Percentiles rank a stretch among this genome's conserved stretches.
phyloP scores from a whole-genome alignment of 2,888 invertebrate genomes.

The Dermolepida albohirtum region DNA sequence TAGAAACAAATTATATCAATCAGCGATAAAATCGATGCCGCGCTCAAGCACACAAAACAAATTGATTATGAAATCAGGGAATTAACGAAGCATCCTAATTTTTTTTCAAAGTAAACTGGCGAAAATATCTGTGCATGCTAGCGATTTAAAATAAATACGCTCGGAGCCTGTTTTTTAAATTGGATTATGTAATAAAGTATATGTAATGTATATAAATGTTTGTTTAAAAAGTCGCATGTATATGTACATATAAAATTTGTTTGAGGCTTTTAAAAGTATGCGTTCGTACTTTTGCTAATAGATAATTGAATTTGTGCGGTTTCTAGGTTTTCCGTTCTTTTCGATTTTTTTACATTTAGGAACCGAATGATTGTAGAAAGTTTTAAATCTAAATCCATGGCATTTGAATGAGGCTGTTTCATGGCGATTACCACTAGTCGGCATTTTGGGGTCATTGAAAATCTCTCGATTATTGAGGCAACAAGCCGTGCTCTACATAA shows the following conservation, averaged over 20 bases:
- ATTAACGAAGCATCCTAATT: background rate
- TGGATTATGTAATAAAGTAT: conserved; percentile 26
- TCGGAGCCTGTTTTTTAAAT: conserved; percentile 20
- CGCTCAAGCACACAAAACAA: background rate
- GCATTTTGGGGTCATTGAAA: conserved; percentile 60
- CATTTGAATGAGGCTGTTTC: conserved; percentile 51
- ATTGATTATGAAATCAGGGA: conserved; percentile 3
- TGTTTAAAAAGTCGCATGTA: no score
- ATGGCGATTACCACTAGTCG: conserved; percentile 54
- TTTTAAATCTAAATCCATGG: conserved; percentile 47
- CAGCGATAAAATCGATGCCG: conserved; percentile 8
- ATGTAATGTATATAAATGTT: background rate
- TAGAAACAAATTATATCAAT: conserved; percentile 20
- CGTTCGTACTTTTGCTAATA: no score
- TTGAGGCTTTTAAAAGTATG: no score
- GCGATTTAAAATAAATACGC: conserved; percentile 4
- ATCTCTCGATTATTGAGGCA: conserved; percentile 57
- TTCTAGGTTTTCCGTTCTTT: conserved; percentile 15
- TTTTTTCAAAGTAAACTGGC: background rate
- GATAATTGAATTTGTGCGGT: no score
- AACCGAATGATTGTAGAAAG: conserved; percentile 43
- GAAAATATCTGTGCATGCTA: background rate
- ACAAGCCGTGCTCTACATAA: conserved; percentile 58
- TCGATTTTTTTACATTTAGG: conserved; percentile 19
- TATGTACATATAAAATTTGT: no score